Conservation (phyloP, 2,113 vertebrate species). For the Potamarius usumacintae region DNA sequence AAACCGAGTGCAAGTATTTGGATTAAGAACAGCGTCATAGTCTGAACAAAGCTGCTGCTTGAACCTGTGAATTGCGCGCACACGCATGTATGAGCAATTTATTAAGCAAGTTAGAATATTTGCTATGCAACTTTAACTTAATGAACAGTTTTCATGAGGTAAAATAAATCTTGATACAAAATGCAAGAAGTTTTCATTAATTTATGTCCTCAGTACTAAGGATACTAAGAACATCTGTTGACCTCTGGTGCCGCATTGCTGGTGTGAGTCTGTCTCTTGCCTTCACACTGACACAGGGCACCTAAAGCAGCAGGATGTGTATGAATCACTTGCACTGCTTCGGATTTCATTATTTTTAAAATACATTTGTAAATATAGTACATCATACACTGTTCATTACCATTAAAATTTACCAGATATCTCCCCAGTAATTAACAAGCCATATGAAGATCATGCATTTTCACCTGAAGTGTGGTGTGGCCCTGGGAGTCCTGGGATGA, state of each 20-base stretch:
- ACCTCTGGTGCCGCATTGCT: slow-evolving; percentile 70
- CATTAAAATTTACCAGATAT: background rate
- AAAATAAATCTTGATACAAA: background rate
- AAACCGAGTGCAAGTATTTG: slow-evolving; percentile 65
- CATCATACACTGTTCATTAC: background rate
- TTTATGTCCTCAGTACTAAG: background rate
- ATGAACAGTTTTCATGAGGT: background rate
- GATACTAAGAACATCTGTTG: slow-evolving; percentile 12
- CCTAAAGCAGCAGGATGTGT: background rate
- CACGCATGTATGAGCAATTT: background rate
- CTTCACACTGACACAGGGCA: slow-evolving; percentile 56
- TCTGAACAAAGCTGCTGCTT: slow-evolving; percentile 74
- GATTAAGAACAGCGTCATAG: slow-evolving; percentile 67
- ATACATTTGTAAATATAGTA: background rate
- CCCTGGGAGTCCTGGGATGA: slow-evolving; percentile 15
- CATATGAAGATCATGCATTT: background rate
- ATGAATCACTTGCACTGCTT: background rate
- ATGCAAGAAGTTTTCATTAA: background rate
- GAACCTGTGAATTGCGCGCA: slow-evolving; percentile 62
- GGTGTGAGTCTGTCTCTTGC: slow-evolving; percentile 64
- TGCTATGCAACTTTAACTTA: background rate
- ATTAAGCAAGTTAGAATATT: background rate
- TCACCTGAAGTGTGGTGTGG: slow-evolving; percentile 3
- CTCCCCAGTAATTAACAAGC: background rate
- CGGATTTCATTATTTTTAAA: background rate